Base-by-base conservation (phyloP, 2,113 vertebrate genomes). In the Alexandromys fortis region DNA sequence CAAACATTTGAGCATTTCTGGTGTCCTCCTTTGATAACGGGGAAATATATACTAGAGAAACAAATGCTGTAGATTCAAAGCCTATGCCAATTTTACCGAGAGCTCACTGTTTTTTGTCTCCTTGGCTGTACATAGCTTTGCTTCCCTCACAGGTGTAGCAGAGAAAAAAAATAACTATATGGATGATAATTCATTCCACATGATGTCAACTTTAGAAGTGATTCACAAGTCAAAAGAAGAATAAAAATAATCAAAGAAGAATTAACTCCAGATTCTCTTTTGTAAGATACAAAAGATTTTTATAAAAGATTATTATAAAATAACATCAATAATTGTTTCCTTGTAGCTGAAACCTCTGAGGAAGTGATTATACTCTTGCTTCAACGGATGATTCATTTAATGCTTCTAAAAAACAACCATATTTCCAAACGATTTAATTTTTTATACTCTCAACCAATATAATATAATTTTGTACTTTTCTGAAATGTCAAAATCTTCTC, bases 351-450 rank as follows among this genome's bases (percentile, higher is more conserved):
- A 97, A 92, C 52, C 61, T 85, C 94, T 61, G 26, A 72, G 26
- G 52, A 79, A 91, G 17, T 42, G 21, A 72, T 65, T 65, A 89
- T 10, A 86, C 24, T 55, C 35, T 85, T n/a, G 55, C 49, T 67
- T 83, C 42, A 45, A 65, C 2, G 42, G 52, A 38, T 89, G 45
- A 96, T 65, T 93, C 83, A 95, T 79, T 90, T 68, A 28, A 61
- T 75, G 58, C 77, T 33, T 79, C 16, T 13, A 35, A 11, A 78
- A 94, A 55, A 7, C 2, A 91, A 61, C 3, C 47, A 24, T 47
- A 89, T 17, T 85, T 88, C 42, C 33, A 55, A 78, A 68, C 61
- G 17, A 92, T 76, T 92, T 91, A 67, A 55, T 93, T 90, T 83
- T 45, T 78, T 70, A 91, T 7, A 90, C 68, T 75, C 8, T 45